These are phyloP conservation scores for Pseudonaja textilis DNA, from an alignment of 2,113 vertebrate species.

Conservation along the genomic window DNA sequence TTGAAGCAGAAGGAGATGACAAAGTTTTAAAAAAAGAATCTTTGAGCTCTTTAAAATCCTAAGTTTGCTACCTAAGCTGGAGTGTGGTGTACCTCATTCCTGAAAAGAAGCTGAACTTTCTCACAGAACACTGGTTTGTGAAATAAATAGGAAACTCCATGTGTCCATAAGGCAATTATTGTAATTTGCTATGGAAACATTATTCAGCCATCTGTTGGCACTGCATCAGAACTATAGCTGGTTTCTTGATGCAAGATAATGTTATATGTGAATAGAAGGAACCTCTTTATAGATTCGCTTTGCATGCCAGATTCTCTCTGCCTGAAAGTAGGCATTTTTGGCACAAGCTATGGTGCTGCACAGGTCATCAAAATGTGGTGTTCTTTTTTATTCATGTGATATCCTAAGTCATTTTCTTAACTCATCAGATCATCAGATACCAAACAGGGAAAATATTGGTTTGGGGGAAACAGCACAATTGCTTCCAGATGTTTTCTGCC, in stretches of 20 bases:
- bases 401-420: not conserved
- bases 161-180: slow-evolving; percentile 79
- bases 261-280: slow-evolving; percentile 67
- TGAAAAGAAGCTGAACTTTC: slow-evolving; percentile 60
- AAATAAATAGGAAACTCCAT: slow-evolving; percentile 75
- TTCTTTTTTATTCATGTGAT: slow-evolving; percentile 9
- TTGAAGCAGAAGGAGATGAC: not conserved
- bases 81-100: slow-evolving; percentile 52
- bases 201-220: slow-evolving; percentile 79
- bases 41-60: slow-evolving; percentile 30
- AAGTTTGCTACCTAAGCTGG: slow-evolving; percentile 52
- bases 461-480: not conserved
- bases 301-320: slow-evolving; percentile 50
- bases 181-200: slow-evolving; percentile 83
- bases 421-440: not conserved
- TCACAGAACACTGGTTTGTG: slow-evolving; percentile 76
- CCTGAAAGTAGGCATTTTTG: slow-evolving; percentile 38
- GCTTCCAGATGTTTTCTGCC: rapidly evolving
- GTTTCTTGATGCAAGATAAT: slow-evolving; percentile 68
- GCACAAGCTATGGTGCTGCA: not conserved
- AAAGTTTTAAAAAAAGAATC: not conserved
- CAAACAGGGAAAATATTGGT: slow-evolving; percentile 6
- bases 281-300: slow-evolving; percentile 48
- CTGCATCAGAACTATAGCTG: slow-evolving; percentile 69
- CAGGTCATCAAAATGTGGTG: slow-evolving; percentile 24